phyloP scores from a whole-genome alignment of 2,797 vertebrate genomes.

The Enteromius paludinosus region DNA sequence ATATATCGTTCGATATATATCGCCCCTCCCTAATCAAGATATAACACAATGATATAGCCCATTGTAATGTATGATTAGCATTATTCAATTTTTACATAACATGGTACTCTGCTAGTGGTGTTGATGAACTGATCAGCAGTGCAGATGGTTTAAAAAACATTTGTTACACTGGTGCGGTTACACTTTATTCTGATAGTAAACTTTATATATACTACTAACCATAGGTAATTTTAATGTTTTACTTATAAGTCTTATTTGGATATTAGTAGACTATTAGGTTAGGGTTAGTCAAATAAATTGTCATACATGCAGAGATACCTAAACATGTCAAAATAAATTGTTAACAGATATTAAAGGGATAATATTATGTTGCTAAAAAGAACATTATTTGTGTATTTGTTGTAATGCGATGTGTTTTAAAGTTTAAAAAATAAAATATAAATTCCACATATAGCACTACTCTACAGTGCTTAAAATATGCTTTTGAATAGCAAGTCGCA shows the following conservation, averaged over 20 bases:
- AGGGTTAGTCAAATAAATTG: not conserved
- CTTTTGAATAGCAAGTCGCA: too few relatives aligned
- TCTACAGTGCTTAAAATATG: too few relatives aligned
- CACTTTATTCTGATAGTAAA: not conserved
- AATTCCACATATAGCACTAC: too few relatives aligned
- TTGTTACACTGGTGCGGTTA: not conserved
- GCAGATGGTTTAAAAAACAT: not conserved
- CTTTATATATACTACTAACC: too few relatives aligned
- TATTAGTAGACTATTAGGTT: not conserved
- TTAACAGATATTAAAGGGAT: not conserved
- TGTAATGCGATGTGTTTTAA: too few relatives aligned
- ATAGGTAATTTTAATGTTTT: too few relatives aligned
- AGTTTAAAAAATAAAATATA: too few relatives aligned
- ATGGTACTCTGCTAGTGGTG: not conserved
- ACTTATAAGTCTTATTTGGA: too few relatives aligned
- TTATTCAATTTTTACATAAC: not conserved
- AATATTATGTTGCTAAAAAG: too few relatives aligned
- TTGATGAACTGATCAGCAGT: conserved; percentile 2
- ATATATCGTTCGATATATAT: too few relatives aligned
- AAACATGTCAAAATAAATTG: not conserved
- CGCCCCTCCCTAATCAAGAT: too few relatives aligned
- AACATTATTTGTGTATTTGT: too few relatives aligned
- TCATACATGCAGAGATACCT: not conserved
- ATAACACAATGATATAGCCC: not conserved
- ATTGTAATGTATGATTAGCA: not conserved